These are phyloP conservation scores for Tapirus terrestris DNA, from an alignment of 2,113 vertebrate species.

Conservation along the genomic window DNA sequence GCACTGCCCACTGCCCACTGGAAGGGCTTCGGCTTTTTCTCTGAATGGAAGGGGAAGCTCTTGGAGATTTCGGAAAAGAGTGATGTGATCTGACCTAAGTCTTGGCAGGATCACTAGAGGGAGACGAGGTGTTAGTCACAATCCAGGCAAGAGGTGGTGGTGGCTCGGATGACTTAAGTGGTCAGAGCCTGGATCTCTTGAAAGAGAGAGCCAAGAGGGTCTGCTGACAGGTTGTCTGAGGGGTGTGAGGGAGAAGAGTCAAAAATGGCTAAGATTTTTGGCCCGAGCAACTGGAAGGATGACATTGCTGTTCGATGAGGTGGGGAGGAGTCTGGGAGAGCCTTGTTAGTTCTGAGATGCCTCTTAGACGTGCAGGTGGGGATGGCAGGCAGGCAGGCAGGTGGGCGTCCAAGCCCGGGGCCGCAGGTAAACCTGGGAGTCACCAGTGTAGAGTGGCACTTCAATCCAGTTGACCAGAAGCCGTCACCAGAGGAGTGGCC, in stretches of 20 bases:
- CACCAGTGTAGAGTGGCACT: accelerated
- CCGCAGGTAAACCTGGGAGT: background rate
- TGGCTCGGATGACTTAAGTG: accelerated
- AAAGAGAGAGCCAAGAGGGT: background rate
- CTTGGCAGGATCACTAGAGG: background rate
- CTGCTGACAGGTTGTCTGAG: background rate
- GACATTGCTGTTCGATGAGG: accelerated
- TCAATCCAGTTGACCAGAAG: too few species aligned
- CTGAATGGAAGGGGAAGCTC: background rate
- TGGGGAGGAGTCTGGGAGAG: background rate
- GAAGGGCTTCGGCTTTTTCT: background rate
- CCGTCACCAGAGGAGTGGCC: background rate
- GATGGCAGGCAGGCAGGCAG: accelerated
- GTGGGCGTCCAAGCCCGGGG: background rate
- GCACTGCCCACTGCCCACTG: accelerated
- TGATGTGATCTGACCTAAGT: background rate
- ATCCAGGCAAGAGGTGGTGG: too few species aligned
- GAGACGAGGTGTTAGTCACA: accelerated
- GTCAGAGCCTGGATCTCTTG: background rate
- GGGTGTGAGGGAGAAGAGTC: background rate
- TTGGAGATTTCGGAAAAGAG: background rate
- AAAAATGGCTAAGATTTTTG: background rate
- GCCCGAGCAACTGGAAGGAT: background rate
- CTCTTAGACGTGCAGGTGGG: background rate
- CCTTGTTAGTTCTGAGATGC: too few species aligned